Evolutionary conservation across 1,140 invertebrate genomes (phyloP), one percentile per base, ranked within the genome.

Genomic region (Muscidifurax raptorellus): DNA sequence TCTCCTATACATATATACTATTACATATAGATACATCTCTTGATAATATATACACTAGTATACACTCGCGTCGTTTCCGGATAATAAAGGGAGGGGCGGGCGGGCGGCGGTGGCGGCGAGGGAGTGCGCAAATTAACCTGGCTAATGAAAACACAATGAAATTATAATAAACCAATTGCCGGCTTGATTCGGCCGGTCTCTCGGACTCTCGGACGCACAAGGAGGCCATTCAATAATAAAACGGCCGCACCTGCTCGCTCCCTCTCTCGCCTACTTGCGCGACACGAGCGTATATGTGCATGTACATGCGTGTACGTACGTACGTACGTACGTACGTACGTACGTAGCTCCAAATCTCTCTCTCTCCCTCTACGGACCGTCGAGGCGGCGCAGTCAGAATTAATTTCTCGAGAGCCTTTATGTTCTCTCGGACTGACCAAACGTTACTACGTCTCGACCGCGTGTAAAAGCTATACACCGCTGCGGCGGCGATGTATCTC

Each of bases 131-230:
- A 92, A 93, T 93, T 92, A 92, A 92, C 88, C 89, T 83, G 89
- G 87, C 88, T 92, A 93, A 93, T 92, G 91, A 92, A 92, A 92
- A 92, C 91, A 91, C 91, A 92, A 92, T 92, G 92, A 92, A 92
- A 93, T 93, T 92, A 92, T 92, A 92, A 93, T 93, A 92, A 93
- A 92, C 92, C 91, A 93, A 93, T 92, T 93, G 91, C 90, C 89
- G 89, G 89, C 89, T 90, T 92, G 91, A 92, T 93, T 92, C 90
- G 90, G 52, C 22, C 88, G 91, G 91, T 86, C 81, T 59, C 52
- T 59, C 52, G 52, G 52, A 59, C 52, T 59, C 52, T 76, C 89
- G 89, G 89, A 59, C 52, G 52, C 52, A 59, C 88, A 92, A 91
- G 91, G 89, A 92, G 90, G 89, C 89, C 89, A 91, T 92, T 93